These are phyloP conservation scores for Boulengeromyrus knoepffleri DNA, from an alignment of 2,113 vertebrate species.

Conservation along the genomic window DNA sequence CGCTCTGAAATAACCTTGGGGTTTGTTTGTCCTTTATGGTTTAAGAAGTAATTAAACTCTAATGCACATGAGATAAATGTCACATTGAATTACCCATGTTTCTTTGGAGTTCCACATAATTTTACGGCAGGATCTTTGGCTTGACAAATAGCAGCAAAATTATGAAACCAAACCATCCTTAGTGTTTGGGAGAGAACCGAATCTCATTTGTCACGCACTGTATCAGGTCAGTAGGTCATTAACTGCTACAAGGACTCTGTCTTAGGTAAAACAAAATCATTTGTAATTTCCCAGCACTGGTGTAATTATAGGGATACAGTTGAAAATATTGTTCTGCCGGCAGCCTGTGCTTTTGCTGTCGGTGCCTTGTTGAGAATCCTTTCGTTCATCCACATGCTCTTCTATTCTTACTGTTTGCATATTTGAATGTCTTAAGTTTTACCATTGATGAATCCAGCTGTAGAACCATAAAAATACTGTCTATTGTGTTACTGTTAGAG, in stretches of 20 bases:
- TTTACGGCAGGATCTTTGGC: background rate
- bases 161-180: background rate
- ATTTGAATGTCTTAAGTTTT: background rate
- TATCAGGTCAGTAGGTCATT: background rate
- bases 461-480: background rate
- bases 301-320: background rate
- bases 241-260: background rate
- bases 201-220: background rate
- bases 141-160: background rate
- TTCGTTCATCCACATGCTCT: background rate
- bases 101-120: background rate
- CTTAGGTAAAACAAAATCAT: background rate
- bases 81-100: background rate
- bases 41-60: conserved; percentile 5
- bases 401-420: background rate
- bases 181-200: background rate
- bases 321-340: background rate
- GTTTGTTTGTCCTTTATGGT: background rate
- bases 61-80: background rate
- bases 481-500: background rate
- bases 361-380: background rate
- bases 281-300: background rate
- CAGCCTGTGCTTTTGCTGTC: background rate
- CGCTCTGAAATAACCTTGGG: background rate
- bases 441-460: background rate